Evolutionary conservation across 1,140 invertebrate genomes (phyloP).

Genomic region (Danaus melanippus): DNA sequence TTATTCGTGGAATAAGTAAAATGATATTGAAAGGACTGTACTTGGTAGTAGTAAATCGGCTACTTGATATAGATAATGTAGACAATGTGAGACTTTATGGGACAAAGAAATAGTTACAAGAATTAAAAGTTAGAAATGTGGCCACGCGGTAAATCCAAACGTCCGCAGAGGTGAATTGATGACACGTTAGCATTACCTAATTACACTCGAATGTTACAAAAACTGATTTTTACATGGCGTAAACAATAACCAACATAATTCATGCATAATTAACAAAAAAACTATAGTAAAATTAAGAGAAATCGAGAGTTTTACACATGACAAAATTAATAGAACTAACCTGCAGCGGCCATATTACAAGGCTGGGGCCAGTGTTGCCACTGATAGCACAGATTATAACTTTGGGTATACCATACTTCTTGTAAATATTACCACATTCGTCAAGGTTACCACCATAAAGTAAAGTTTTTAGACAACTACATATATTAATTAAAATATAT

Average conservation of each 20-base stretch:
- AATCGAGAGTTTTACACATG: conserved; percentile 50
- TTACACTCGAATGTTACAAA: conserved; percentile 13
- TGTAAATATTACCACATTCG: conserved; percentile 14
- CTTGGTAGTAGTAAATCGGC: too few species aligned
- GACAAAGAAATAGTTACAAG: conserved; percentile 18
- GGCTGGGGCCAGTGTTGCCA: conserved; percentile 66
- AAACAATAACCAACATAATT: conserved; percentile 19
- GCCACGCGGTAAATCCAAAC: conserved; percentile 72
- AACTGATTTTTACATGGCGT: conserved; percentile 18
- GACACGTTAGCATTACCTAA: conserved; percentile 63
- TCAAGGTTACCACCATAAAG: conserved; percentile 10
- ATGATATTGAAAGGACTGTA: conserved; percentile 25
- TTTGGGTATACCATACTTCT: conserved; percentile 13
- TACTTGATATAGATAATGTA: too few species aligned
- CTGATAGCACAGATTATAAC: conserved; percentile 25
- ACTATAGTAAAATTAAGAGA: conserved; percentile 27
- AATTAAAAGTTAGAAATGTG: conserved; percentile 61
- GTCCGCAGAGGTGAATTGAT: conserved; percentile 66
- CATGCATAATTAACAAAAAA: conserved; percentile 32
- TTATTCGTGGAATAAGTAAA: conserved; percentile 40
- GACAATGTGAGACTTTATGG: background rate
- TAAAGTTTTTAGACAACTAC: conserved; percentile 1
- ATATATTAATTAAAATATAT: background rate
- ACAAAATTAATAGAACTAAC: conserved; percentile 71
- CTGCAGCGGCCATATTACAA: conserved; percentile 72